Conservation (phyloP, 2,113 vertebrate genomes). For the Marmota flaviventris region DNA sequence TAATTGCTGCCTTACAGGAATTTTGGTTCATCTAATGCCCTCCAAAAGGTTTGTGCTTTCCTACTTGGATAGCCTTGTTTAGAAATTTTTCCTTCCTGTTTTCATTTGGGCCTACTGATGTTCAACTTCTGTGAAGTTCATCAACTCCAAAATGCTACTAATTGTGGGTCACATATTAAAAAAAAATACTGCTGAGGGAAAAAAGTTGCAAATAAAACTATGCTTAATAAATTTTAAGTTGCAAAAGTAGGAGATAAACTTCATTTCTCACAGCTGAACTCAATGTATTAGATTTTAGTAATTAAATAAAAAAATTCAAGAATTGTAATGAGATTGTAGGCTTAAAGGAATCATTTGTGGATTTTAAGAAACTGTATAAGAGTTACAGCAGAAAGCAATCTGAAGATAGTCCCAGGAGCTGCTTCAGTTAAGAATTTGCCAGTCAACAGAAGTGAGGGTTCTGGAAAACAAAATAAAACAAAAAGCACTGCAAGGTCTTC, state of each 20-base stretch:
- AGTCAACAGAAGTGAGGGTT: not conserved
- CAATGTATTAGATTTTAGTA: not conserved
- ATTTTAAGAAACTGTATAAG: not conserved
- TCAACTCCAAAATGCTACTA: slow-evolving; percentile 18
- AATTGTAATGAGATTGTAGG: not conserved
- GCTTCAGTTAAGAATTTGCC: not conserved
- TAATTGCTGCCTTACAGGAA: not conserved
- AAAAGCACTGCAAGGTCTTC: not conserved
- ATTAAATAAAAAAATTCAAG: not conserved
- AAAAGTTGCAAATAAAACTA: not conserved
- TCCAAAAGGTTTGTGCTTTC: not conserved
- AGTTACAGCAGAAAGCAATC: not conserved
- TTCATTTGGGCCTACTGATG: not conserved
- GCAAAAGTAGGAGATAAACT: not conserved
- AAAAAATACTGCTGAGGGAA: not conserved
- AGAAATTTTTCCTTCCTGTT: not conserved
- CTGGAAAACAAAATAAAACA: slow-evolving; percentile 2
- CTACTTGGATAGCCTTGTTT: not conserved
- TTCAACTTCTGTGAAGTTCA: not conserved
- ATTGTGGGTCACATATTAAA: not conserved
- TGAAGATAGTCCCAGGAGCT: not conserved
- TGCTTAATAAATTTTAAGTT: not conserved
- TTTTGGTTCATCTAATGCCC: not conserved
- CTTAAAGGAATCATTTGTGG: not conserved
- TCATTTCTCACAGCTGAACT: not conserved